Evolutionary conservation across 2,113 vertebrate species (phyloP).

Genomic region (Dipodomys spectabilis): DNA sequence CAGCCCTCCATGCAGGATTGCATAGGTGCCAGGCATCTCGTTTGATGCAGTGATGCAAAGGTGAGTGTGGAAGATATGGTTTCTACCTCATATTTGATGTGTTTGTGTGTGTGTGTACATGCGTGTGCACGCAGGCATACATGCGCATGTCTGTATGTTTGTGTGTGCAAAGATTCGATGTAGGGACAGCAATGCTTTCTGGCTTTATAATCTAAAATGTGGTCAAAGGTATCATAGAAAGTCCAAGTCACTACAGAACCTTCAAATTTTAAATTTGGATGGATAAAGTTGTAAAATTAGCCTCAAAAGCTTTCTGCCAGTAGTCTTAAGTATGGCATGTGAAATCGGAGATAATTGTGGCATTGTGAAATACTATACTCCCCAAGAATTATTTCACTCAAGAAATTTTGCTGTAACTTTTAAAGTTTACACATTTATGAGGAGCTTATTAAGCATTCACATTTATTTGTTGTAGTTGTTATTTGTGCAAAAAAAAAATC

Average conservation of each 20-base stretch:
- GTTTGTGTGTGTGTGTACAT: not conserved
- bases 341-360: constrained; percentile 15
- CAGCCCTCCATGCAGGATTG: not conserved
- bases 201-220: rapidly evolving
- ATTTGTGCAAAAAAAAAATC: not conserved
- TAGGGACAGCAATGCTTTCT: not conserved
- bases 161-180: not conserved
- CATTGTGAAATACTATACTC: not conserved
- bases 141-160: not conserved
- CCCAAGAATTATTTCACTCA: constrained; percentile 13
- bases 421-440: constrained; percentile 21
- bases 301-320: not conserved
- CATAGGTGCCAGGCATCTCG: not conserved
- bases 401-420: constrained; percentile 49
- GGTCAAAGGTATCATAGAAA: not conserved
- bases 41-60: not conserved
- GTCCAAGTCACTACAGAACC: not conserved
- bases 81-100: not conserved
- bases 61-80: not conserved
- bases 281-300: not conserved
- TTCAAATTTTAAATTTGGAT: not conserved
- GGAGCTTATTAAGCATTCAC: not conserved
- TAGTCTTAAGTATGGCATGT: not conserved
- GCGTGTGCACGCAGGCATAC: not conserved
- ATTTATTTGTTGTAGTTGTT: not conserved